Evolutionary conservation across 2,888 invertebrate species (phyloP).

Genomic region (Cerastis rubricosa): DNA sequence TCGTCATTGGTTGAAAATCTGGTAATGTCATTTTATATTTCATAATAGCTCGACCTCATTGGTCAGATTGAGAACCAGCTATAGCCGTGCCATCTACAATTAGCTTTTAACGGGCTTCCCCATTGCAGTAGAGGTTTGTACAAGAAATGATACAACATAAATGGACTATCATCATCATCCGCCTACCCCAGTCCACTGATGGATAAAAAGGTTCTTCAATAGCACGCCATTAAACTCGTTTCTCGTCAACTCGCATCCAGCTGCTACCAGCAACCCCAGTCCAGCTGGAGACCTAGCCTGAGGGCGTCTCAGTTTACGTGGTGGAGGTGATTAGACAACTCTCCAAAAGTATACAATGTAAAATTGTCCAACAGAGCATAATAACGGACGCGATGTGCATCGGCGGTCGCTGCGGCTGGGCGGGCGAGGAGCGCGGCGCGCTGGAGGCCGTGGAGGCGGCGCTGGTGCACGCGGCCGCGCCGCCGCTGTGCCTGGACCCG

Average conservation of each 20-base stretch:
- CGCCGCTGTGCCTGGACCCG: constrained; percentile 97
- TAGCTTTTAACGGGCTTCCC: too few relatives aligned
- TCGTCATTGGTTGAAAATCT: too few relatives aligned
- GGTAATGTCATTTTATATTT: too few relatives aligned
- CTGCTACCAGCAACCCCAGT: neutral
- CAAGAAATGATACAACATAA: neutral
- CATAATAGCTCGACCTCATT: too few relatives aligned
- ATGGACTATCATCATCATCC: neutral
- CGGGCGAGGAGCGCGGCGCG: constrained; percentile 93
- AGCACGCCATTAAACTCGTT: neutral
- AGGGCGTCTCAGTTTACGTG: neutral
- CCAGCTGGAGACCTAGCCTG: neutral
- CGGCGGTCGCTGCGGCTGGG: constrained; percentile 91
- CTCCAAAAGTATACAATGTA: neutral
- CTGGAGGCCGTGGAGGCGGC: constrained; percentile 94
- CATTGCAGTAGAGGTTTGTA: neutral
- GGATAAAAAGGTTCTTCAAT: neutral
- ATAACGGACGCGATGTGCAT: constrained; percentile 92
- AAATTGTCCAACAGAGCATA: constrained; percentile 87
- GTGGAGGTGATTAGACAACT: neutral
- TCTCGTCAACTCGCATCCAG: neutral
- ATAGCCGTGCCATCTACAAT: too few relatives aligned
- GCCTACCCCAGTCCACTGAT: neutral
- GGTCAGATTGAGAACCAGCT: too few relatives aligned
- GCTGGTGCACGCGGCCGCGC: constrained; percentile 95